These are phyloP conservation scores for Montipora efflorescens DNA, from an alignment of 64 coral and sea anemone species.

Conservation along the genomic window DNA sequence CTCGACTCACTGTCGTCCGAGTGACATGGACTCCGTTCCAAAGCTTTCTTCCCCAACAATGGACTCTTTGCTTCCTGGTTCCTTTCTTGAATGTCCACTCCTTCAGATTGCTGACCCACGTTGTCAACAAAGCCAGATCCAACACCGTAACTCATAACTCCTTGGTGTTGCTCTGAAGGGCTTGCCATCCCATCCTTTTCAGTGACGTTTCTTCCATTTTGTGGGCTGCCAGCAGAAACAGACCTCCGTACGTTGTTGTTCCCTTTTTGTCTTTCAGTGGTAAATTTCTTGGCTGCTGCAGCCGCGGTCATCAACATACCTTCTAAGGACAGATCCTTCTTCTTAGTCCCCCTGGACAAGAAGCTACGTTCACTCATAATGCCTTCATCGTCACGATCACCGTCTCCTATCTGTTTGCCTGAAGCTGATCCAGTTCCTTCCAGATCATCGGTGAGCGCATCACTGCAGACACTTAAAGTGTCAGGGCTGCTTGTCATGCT, in stretches of 20 bases:
- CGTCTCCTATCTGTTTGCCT: constrained; percentile 26
- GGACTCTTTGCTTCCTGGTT: constrained; percentile 11
- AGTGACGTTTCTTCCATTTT: neutral
- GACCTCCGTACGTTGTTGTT: neutral
- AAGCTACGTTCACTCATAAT: no score
- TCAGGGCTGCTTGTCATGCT: constrained; percentile 58
- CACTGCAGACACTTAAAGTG: constrained; percentile 75
- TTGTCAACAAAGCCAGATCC: neutral
- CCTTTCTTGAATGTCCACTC: neutral
- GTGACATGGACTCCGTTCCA: constrained; percentile 38
- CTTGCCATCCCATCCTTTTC: neutral
- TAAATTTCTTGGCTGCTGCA: constrained; percentile 68
- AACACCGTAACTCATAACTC: neutral
- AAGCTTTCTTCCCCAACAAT: neutral
- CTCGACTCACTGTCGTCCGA: constrained; percentile 61
- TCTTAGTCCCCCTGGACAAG: neutral
- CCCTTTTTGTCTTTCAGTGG: constrained; percentile 38
- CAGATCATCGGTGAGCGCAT: constrained; percentile 58
- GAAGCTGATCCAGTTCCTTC: neutral
- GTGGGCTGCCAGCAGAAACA: neutral
- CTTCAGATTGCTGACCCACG: neutral
- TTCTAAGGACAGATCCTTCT: constrained; percentile 46
- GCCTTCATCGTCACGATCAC: constrained; percentile 54
- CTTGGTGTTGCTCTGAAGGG: neutral
- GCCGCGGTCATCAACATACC: constrained; percentile 58